These are phyloP conservation scores for Dasyurus viverrinus DNA, from an alignment of 2,113 vertebrate species.

Conservation along the genomic window DNA sequence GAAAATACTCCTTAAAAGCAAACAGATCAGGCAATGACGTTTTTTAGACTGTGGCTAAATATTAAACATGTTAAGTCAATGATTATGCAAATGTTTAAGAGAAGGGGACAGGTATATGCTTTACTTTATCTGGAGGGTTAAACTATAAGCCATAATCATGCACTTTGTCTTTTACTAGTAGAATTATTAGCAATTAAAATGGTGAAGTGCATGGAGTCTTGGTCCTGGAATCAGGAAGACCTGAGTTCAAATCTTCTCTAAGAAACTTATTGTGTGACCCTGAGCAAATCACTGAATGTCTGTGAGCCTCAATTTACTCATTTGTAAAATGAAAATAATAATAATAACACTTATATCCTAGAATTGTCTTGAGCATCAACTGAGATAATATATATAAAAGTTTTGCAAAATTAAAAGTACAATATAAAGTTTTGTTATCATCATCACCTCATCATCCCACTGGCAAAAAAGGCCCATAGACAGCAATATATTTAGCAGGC, in stretches of 20 bases:
- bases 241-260: background rate
- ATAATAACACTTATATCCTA: background rate
- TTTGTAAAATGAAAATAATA: background rate
- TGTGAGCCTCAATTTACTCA: background rate
- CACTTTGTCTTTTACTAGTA: background rate
- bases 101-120: background rate
- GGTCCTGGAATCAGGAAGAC: background rate
- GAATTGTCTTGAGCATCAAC: background rate
- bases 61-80: too few species aligned
- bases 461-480: background rate
- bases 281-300: background rate
- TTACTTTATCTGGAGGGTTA: background rate
- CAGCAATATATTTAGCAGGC: background rate
- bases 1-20: too few species aligned
- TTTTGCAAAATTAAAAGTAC: background rate
- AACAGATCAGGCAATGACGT: too few species aligned
- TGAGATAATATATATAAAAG: background rate
- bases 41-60: too few species aligned
- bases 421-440: background rate
- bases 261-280: background rate
- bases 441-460: background rate
- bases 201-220: background rate
- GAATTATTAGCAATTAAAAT: background rate
- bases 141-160: background rate
- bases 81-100: too few species aligned